Percentiles rank a stretch among this genome's conserved stretches.
Evolutionary conservation across 2,797 vertebrate species (phyloP).

Genomic region (Esox masquinongy): DNA sequence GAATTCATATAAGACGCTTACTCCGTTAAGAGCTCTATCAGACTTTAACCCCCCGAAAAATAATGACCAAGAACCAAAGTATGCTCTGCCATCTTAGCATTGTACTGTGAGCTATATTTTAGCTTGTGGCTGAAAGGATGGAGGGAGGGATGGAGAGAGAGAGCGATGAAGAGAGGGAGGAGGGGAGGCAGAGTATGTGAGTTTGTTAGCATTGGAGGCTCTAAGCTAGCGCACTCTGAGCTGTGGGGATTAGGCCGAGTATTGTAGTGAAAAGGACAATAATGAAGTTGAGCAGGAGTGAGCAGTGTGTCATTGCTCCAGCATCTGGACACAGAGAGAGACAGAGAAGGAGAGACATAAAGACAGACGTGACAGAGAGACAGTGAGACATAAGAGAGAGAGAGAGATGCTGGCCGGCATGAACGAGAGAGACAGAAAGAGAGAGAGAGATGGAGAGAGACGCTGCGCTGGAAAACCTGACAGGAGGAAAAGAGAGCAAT

Average conservation of each 20-base stretch:
- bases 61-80: constrained; percentile 14
- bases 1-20: constrained; percentile 29
- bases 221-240: constrained; percentile 15
- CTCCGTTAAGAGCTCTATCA: constrained; percentile 10
- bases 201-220: constrained; percentile 26
- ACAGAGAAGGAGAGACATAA: not conserved
- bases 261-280: constrained; percentile 49
- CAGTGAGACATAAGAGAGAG: not conserved
- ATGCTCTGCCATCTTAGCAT: not conserved
- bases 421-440: not conserved
- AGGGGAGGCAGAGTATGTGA: constrained; percentile 5
- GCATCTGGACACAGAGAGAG: constrained; percentile 27
- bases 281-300: constrained; percentile 44
- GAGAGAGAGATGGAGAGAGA: not conserved
- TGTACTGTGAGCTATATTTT: not conserved
- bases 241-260: constrained; percentile 39
- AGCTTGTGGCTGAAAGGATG: not conserved
- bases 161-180: not conserved
- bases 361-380: not conserved
- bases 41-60: constrained; percentile 1
- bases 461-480: not conserved
- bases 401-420: not conserved
- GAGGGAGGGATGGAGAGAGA: not conserved
- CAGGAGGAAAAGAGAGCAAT: not conserved
- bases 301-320: constrained; percentile 19